phyloP scores from a whole-genome alignment of 2,797 vertebrate genomes.

The Sebastes hubbsi region DNA sequence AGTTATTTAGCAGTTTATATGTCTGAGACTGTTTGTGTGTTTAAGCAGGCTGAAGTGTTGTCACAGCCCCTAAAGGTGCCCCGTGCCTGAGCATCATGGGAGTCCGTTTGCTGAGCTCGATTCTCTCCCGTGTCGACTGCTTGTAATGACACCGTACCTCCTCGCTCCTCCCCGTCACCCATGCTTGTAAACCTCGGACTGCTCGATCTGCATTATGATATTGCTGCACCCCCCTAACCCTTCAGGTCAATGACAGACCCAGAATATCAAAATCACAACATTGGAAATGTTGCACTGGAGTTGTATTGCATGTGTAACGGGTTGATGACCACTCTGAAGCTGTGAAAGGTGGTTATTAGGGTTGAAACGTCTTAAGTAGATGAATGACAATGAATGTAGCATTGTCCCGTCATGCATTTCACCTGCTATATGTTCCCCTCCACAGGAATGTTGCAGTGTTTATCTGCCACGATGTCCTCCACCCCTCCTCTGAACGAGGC shows the following conservation, averaged over 20 bases:
- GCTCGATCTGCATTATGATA: conserved; percentile 28
- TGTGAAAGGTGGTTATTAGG: background rate
- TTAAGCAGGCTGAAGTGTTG: conserved; percentile 33
- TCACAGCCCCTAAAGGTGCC: conserved; percentile 52
- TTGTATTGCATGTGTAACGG: background rate
- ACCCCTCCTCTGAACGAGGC: conserved; percentile 2
- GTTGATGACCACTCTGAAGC: background rate
- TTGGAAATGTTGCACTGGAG: background rate
- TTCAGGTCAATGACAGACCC: background rate
- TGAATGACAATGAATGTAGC: background rate
- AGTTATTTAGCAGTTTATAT: background rate
- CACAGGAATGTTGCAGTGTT: conserved; percentile 33
- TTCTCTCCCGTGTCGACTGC: conserved; percentile 38
- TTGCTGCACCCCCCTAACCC: conserved; percentile 4
- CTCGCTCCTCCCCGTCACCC: conserved; percentile 24
- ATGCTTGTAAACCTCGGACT: conserved; percentile 48
- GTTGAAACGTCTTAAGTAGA: background rate
- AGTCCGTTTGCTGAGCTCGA: conserved; percentile 13
- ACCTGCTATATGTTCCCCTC: conserved; percentile 37
- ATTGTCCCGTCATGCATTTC: conserved; percentile 37
- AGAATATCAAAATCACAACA: background rate
- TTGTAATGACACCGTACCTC: conserved; percentile 36
- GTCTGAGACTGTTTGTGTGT: background rate
- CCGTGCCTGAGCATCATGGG: conserved; percentile 18
- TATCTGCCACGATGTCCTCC: conserved; percentile 23